Evolutionary conservation across 1,140 invertebrate species (phyloP).

Genomic region (Papilio polytes): DNA sequence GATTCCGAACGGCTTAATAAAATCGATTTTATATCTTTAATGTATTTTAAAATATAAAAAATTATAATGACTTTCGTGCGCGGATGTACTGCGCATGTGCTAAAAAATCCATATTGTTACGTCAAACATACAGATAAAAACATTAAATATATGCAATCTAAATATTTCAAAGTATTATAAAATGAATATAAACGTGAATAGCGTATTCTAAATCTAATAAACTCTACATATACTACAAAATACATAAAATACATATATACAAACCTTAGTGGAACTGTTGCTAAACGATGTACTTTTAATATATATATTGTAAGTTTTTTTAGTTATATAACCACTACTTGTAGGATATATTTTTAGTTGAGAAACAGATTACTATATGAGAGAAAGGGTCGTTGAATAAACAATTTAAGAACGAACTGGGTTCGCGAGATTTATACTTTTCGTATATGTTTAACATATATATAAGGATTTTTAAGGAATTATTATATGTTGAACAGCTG

Average conservation of each 20-base stretch:
- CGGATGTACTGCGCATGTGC: slow-evolving; percentile 19
- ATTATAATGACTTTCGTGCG: slow-evolving; percentile 19
- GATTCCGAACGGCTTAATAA: slow-evolving; percentile 47
- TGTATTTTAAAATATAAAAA: slow-evolving; percentile 18
- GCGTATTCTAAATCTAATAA: slow-evolving; percentile 31
- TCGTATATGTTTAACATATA: slow-evolving; percentile 75
- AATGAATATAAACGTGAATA: slow-evolving; percentile 16
- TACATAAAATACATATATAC: slow-evolving; percentile 35
- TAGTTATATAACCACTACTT: slow-evolving; percentile 64
- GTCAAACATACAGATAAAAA: neutral
- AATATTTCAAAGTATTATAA: neutral
- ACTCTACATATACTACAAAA: slow-evolving; percentile 24
- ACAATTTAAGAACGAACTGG: slow-evolving; percentile 44
- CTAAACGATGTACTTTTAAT: slow-evolving; percentile 13
- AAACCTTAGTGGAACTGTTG: slow-evolving; percentile 29
- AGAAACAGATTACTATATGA: slow-evolving; percentile 75
- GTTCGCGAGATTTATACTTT: slow-evolving; percentile 48
- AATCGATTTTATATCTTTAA: neutral
- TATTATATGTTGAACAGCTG: slow-evolving; percentile 21
- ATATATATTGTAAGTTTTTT: neutral
- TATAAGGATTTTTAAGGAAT: slow-evolving; percentile 47
- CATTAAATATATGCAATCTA: slow-evolving; percentile 1
- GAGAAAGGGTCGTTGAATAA: slow-evolving; percentile 64
- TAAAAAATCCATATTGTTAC: slow-evolving; percentile 32
- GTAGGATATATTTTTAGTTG: slow-evolving; percentile 79